Conservation (phyloP, 2,797 vertebrate genomes). For the Tachyglossus aculeatus region DNA sequence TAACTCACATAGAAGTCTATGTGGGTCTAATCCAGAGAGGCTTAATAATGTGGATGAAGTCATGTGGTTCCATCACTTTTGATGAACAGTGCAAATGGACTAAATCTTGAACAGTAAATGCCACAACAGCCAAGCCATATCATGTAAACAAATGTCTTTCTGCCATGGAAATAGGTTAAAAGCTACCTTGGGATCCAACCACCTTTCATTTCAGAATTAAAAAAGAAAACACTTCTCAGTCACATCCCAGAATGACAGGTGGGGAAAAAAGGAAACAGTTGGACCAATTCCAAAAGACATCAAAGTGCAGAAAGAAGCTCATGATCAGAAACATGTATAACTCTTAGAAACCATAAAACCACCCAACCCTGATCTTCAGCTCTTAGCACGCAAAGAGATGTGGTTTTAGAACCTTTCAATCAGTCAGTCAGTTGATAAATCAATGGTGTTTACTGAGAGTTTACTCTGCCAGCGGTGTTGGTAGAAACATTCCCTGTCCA, state of each 20-base stretch:
- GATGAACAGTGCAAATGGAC: background rate
- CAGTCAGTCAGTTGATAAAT: too few species aligned
- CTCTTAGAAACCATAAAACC: background rate
- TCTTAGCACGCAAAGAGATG: too few species aligned
- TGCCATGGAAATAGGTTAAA: constrained; percentile 18
- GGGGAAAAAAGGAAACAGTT: background rate
- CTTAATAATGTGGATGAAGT: background rate
- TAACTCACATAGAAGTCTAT: fast-evolving
- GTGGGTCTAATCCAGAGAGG: background rate
- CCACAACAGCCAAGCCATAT: background rate
- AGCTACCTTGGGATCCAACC: fast-evolving
- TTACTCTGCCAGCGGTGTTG: too few species aligned
- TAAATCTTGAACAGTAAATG: background rate
- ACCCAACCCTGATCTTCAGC: too few species aligned
- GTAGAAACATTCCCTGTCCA: too few species aligned
- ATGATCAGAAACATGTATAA: background rate
- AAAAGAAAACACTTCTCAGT: background rate
- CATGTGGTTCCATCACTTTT: background rate
- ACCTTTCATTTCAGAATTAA: background rate
- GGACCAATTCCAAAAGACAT: background rate
- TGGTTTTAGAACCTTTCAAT: too few species aligned
- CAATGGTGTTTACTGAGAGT: too few species aligned
- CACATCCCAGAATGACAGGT: background rate
- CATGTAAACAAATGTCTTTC: background rate
- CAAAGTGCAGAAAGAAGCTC: background rate